Base-by-base conservation (phyloP, 2,888 invertebrate species). In the Habrosyne pyritoides region DNA sequence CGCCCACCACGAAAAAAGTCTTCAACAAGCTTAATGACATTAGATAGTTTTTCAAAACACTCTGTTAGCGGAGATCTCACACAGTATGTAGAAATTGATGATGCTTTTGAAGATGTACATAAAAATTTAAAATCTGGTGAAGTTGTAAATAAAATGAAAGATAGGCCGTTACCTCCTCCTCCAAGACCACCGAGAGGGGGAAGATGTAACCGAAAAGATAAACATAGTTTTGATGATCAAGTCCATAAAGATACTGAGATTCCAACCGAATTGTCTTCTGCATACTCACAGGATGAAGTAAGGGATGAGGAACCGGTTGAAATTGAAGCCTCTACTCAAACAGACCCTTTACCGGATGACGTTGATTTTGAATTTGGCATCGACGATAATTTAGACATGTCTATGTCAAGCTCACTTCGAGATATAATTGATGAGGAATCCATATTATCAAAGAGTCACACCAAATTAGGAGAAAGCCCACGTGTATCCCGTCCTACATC, bases 151-250 rank as follows among this genome's bases (percentile, higher is more conserved):
- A 97, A 95, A 89, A 97, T 98, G 95, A 96, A 96, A 86, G 95
- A 95, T 67, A 93, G 98, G 62, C 98, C 98, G 0, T 84, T 98
- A 64, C 98, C 98, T 1, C 95, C 98, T 4, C 98, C 98, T 0
- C 98, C 98, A 1, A 92, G 97, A 57, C 97, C 97, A 36, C 97
- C 97, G 0, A 94, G 97, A 61, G 93, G 93, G 21, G 93, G 94
- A 26, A 93, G 87, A 59, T 68, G 75, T 28, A 88, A 87, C 65
- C 90, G 82, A 69, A 82, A 77, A 60, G 76, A 77, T 53, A 84
- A 78, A 63, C 79, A 71, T 47, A 74, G 71, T 10, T 69, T 68
- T 21, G 81, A 82, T 33, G 66, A 69, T 18, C 64, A 70, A 28
- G 54, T 52, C n/a, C 64, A 64, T 36, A 30, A 60, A 6, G 69